phyloP scores from a whole-genome alignment of 1,140 invertebrate species.

The Drosophila nebulosa region DNA sequence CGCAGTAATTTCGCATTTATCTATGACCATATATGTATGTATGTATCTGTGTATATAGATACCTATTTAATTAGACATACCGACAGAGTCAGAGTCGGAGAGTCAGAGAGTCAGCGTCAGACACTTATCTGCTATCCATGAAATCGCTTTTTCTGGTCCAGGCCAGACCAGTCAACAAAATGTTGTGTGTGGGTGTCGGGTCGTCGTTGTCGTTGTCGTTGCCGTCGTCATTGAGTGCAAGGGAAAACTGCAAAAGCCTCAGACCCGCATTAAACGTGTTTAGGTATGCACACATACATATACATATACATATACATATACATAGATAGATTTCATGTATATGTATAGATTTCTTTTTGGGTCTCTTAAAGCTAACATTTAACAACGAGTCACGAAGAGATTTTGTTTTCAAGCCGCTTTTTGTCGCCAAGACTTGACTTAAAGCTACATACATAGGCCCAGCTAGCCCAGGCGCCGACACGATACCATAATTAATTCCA shows the following conservation, averaged over 20 bases:
- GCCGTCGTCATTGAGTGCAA: conserved; percentile 8
- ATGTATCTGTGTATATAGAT: conserved; percentile 2
- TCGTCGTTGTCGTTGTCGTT: not conserved
- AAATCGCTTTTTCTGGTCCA: conserved; percentile 45
- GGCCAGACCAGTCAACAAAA: not conserved
- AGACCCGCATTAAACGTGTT: conserved; percentile 66
- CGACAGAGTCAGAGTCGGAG: not conserved
- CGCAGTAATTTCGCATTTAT: conserved; percentile 17
- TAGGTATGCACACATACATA: conserved; percentile 44
- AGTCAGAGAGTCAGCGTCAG: conserved; percentile 9
- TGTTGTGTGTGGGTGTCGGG: conserved; percentile 64
- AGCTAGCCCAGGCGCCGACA: conserved; percentile 45
- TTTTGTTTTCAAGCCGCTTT: conserved; percentile 7
- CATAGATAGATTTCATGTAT: no score
- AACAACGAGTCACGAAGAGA: conserved; percentile 56
- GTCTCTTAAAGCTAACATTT: conserved; percentile 46
- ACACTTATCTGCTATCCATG: conserved; percentile 45
- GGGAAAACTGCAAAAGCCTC: conserved; percentile 47
- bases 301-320: not conserved
- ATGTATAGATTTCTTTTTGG: conserved; percentile 20
- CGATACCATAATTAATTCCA: conserved; percentile 57
- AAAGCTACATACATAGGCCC: not conserved
- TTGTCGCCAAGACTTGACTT: conserved; percentile 13
- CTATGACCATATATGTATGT: conserved; percentile 8
- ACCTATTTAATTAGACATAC: conserved; percentile 52